phyloP scores from a whole-genome alignment of 2,888 invertebrate species.

The Cosmorhoe ocellata region DNA sequence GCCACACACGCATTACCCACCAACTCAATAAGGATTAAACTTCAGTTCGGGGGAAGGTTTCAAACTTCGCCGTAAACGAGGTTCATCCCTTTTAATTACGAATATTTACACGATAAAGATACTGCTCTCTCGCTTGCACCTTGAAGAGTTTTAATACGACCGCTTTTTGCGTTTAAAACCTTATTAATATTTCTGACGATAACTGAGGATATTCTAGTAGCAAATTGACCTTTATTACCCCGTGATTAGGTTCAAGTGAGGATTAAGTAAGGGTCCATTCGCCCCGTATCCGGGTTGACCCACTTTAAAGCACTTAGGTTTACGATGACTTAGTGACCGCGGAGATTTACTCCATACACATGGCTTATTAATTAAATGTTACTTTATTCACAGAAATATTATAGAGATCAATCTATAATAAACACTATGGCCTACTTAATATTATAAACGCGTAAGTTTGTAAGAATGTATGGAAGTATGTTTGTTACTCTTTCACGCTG shows the following conservation, averaged over 20 bases:
- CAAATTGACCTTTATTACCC: slow-evolving; percentile 31
- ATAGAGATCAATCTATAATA: too few relatives aligned
- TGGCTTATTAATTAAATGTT: slow-evolving; percentile 29
- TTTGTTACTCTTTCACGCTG: too few relatives aligned
- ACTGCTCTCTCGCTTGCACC: slow-evolving; percentile 37
- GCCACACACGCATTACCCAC: slow-evolving; percentile 65
- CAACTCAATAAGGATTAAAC: slow-evolving; percentile 78
- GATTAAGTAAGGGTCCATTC: slow-evolving; percentile 26
- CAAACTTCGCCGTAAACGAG: slow-evolving; percentile 62
- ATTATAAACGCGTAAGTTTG: too few relatives aligned
- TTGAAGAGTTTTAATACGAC: slow-evolving; percentile 38
- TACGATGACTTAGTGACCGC: slow-evolving; percentile 48
- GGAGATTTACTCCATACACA: slow-evolving; percentile 39
- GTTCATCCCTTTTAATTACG: slow-evolving; percentile 68
- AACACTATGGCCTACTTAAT: too few relatives aligned
- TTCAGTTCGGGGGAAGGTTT: slow-evolving; percentile 66
- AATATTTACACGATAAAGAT: slow-evolving; percentile 57
- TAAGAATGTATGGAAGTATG: too few relatives aligned
- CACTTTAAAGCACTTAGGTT: slow-evolving; percentile 55
- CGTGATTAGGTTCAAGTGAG: slow-evolving; percentile 34
- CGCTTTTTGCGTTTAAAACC: slow-evolving; percentile 51
- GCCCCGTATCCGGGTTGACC: slow-evolving; percentile 50
- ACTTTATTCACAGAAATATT: background rate
- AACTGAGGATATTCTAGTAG: slow-evolving; percentile 16
- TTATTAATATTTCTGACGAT: slow-evolving; percentile 53